Conservation (phyloP, 2,888 invertebrate species). For the Geophilus truncorum region DNA sequence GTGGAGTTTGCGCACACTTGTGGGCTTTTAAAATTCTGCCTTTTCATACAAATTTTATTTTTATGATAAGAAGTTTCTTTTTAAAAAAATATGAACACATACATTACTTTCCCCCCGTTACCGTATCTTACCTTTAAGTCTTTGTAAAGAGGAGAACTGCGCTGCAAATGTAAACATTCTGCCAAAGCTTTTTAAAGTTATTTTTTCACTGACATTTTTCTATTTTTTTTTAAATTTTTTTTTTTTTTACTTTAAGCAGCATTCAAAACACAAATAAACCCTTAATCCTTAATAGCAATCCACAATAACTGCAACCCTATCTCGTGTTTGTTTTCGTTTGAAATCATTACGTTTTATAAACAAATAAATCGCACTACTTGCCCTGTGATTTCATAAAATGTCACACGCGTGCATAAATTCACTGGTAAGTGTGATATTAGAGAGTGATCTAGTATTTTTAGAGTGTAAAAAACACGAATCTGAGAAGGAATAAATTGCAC, state of each 20-base stretch:
- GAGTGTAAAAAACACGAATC: neutral
- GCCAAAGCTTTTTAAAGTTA: no score
- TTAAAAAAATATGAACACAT: neutral
- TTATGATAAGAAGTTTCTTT: neutral
- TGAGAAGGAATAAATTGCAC: neutral
- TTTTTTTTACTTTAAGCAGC: no score
- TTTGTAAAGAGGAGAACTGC: neutral
- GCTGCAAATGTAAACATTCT: no score
- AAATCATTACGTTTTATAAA: no score
- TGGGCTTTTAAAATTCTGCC: neutral
- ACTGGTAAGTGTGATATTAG: no score
- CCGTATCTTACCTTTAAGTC: neutral
- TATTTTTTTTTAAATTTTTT: neutral
- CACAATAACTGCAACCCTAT: no score
- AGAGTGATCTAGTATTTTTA: no score
- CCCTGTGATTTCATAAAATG: no score
- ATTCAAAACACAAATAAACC: no score
- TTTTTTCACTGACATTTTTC: neutral
- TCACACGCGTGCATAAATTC: no score
- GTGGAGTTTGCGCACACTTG: neutral
- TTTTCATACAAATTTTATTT: neutral
- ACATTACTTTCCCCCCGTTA: neutral
- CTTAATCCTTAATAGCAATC: no score
- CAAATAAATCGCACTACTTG: neutral
- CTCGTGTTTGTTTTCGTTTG: no score